Percentiles rank a stretch among this genome's conserved stretches.
These are phyloP conservation scores for Prochilodus magdalenae DNA, from an alignment of 2,113 vertebrate species.

Conservation along the genomic window DNA sequence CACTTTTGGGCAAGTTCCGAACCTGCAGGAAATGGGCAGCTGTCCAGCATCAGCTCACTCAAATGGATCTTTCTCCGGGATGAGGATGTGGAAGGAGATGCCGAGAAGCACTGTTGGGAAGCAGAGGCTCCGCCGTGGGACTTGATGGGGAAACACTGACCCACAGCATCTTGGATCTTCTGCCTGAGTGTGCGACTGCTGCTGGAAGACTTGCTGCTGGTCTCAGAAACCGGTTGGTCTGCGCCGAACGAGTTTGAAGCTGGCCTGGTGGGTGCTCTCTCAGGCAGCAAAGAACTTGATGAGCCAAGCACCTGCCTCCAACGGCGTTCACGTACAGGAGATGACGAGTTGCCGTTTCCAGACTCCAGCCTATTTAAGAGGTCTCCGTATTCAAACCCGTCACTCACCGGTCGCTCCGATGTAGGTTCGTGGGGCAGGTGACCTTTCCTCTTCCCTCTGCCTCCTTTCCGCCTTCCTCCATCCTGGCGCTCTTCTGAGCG, in stretches of 20 bases:
- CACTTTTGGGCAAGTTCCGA: conserved; percentile 85
- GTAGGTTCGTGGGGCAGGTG: conserved; percentile 58
- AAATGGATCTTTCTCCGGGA: conserved; percentile 83
- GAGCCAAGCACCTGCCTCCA: conserved; percentile 68
- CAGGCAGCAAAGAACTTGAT: conserved; percentile 56
- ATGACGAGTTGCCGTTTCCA: conserved; percentile 63
- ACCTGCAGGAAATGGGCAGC: conserved; percentile 82
- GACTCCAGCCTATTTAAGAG: conserved; percentile 66
- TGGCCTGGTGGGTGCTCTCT: conserved; percentile 48
- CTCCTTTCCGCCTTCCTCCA: conserved; percentile 61
- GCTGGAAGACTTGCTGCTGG: conserved; percentile 66
- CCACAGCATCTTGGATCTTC: conserved; percentile 84
- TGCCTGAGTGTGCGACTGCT: conserved; percentile 78
- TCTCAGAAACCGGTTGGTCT: conserved; percentile 57
- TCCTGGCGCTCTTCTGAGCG: conserved; percentile 76
- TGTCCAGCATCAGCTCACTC: conserved; percentile 85
- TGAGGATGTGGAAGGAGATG: conserved; percentile 48
- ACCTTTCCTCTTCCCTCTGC: conserved; percentile 74
- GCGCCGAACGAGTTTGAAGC: conserved; percentile 29
- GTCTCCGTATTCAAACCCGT: conserved; percentile 79
- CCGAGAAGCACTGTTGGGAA: conserved; percentile 58
- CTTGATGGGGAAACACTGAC: conserved; percentile 85
- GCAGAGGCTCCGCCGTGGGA: conserved; percentile 61
- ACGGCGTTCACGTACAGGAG: conserved; percentile 63
- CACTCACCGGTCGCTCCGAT: conserved; percentile 74